Base-by-base conservation (phyloP, 1,140 invertebrate genomes). In the Odontomachus brunneus region DNA sequence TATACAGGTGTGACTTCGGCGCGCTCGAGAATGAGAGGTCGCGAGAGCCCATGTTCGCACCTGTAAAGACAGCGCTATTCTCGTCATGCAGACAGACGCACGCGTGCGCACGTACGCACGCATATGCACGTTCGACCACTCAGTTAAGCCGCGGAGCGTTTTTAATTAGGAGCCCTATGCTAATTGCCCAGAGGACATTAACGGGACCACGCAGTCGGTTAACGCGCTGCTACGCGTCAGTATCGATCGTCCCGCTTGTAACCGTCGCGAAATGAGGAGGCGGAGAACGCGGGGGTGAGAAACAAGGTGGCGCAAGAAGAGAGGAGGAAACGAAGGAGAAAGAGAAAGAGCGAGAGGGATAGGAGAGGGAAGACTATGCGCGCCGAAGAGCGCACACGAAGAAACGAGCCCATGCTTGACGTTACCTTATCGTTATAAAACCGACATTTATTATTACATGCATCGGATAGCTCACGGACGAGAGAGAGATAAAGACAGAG, bases 371-470 rank as follows among this genome's bases (percentile, higher is more conserved):
- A 33, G 29, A n/a, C 29, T 33, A 2, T 2, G 29, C 29, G 2
- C 29, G 33, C 14, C 12, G 17, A 53, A 44, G 17, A 22, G 22
- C 12, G 5, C 22, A 49, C 12, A n/a, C 48, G 17, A 44, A 44
- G 7, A 63, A 65, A 62, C 78, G 71, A 72, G 48, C 60, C 59
- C 85, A 53, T 60, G 63, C 62, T 82, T 71, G 49, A 84, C 83
- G 76, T 86, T 85, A 82, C 82, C 90, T 89, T 86, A 89, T 91
- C 76, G 85, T 55, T 57, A 76, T 87, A 86, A 86, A 89, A 86
- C 72, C 78, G 86, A 84, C 84, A 86, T 90, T 91, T 85, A 86
- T 91, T 84, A 88, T 91, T 89, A 72, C 86, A 85, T 73, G 80
- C 86, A 84, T 88, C 81, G 82, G 69, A 83, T 81, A 82, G 71